A percentile compares a stretch with the other conserved stretches of the same genome.
phyloP scores from a whole-genome alignment of 1,140 invertebrate species.

The Lerema accius region DNA sequence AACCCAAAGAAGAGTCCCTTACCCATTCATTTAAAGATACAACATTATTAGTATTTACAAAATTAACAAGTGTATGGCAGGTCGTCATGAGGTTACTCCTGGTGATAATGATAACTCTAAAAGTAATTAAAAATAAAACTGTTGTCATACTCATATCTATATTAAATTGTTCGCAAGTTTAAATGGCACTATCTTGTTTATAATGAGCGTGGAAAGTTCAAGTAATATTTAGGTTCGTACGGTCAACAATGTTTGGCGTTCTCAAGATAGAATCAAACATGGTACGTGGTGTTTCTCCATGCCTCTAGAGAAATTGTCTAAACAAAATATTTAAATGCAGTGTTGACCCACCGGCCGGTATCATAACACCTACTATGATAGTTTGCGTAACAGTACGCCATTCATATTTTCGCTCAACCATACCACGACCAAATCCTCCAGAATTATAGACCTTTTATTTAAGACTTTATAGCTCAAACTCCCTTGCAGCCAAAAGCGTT shows the following conservation, averaged over 20 bases:
- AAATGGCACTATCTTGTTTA: too few species aligned
- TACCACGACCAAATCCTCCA: background rate
- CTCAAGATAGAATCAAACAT: background rate
- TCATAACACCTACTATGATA: slow-evolving; percentile 9
- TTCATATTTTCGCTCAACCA: slow-evolving; percentile 12
- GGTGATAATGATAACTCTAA: too few species aligned
- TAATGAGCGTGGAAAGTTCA: too few species aligned
- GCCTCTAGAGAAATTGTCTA: slow-evolving; percentile 1
- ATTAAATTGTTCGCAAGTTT: too few species aligned
- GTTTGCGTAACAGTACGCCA: slow-evolving; percentile 3
- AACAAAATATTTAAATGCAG: slow-evolving; percentile 23
- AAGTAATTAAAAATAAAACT: too few species aligned
- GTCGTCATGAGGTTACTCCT: too few species aligned
- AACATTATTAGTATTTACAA: too few species aligned
- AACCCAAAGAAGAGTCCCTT: too few species aligned
- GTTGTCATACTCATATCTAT: too few species aligned
- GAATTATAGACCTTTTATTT: background rate
- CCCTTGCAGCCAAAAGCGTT: background rate
- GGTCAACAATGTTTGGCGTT: background rate
- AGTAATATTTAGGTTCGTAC: background rate
- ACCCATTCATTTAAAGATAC: too few species aligned
- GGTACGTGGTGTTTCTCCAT: background rate
- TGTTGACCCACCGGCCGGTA: slow-evolving; percentile 20
- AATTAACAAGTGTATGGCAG: too few species aligned
- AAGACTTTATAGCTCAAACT: background rate